Base-by-base conservation (phyloP, 2,888 invertebrate species). In the Diogma glabrata region DNA sequence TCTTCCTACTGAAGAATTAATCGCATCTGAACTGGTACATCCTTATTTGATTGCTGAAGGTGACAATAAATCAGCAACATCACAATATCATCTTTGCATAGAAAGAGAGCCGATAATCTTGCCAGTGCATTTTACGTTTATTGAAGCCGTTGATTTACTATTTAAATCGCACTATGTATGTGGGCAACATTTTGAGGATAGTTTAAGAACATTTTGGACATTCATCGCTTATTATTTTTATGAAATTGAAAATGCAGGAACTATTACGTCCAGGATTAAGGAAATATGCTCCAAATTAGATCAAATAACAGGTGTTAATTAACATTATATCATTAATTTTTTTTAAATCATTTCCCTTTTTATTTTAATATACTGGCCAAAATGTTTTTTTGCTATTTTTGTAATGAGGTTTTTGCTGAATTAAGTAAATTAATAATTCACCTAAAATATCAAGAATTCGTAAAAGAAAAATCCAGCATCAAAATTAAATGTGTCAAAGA, bases 401-500 rank as follows among this genome's bases (percentile, higher is more conserved):
- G 43, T 43, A 43, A 43, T 43, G 10, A 22, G 12, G n/a, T 20
- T n/a, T 43, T 43, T 43, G 12, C 20, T 20, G 43, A 43, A 12
- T 12, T 43, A 12, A 22, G 14, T 22, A 43, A 43, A 22, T 43
- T 43, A 43, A 43, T 43, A 43, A 10, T 8, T 43, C 40, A 40
- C 10, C 19, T 40, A 40, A 43, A 22, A 22, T 20, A 22, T 16
- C 5, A 38, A 16, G 38, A 38, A 38, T 38, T 38, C 38, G 38
- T 38, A 19, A 38, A 9, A 38, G 38, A 38, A 38, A 38, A 38
- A 10, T 38, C 38, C 8, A 16, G 14, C 14, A 38, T 5, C 3
- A 38, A 38, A 38, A 38, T 38, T 38, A 38, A 38, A 38, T 38
- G 38, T 43, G 43, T 22, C 9, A 43, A 43, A 43, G 43, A 43